Base-by-base conservation (phyloP, 2,888 invertebrate genomes). In the Amorpha juglandis region DNA sequence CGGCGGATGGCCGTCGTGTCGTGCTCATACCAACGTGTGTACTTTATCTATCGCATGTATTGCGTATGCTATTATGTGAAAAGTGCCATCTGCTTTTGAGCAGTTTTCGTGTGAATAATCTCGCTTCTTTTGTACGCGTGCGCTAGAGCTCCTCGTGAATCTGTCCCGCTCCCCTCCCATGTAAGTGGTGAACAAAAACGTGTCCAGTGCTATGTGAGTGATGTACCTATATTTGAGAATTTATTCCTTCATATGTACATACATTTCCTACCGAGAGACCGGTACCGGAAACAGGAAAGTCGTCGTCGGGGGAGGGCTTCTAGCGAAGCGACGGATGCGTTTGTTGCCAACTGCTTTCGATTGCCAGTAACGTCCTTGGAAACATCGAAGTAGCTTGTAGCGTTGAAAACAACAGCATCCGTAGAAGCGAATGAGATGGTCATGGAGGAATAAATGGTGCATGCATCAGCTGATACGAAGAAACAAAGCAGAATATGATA, bases 271-370 rank as follows among this genome's bases (percentile, higher is more conserved):
- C 83, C 83, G 87, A 90, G 91, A 89, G 81, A 88, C 91, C 92
- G 90, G 91, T 77, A 81, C 87, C 91, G 91, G 93, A 86, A 84
- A 90, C 90, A 92, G 94, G 93, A 93, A 93, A 93, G 93, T 90
- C 88, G 89, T 76, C 81, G 78, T 72, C 69, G 77, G 85, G 86
- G 87, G 86, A 85, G 84, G 79, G 81, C 78, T 78, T 72, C 83
- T 88, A 87, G 86, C 86, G 81, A 86, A 86, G 90, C 86, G 68
- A 72, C 82, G 79, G 69, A 69, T 69, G 66, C 70, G 71, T 70
- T 65, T 66, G 73, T 76, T 73, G 72, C 79, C 72, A 72, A 68
- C 68, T 70, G 66, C 63, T 65, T 67, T 66, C 69, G 69, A 51
- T 63, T 50, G 38, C 35, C 35, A 35, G 35, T 51, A 48, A 50